Base-by-base conservation (phyloP, 1,140 invertebrate genomes). In the Drosophila ananassae region DNA sequence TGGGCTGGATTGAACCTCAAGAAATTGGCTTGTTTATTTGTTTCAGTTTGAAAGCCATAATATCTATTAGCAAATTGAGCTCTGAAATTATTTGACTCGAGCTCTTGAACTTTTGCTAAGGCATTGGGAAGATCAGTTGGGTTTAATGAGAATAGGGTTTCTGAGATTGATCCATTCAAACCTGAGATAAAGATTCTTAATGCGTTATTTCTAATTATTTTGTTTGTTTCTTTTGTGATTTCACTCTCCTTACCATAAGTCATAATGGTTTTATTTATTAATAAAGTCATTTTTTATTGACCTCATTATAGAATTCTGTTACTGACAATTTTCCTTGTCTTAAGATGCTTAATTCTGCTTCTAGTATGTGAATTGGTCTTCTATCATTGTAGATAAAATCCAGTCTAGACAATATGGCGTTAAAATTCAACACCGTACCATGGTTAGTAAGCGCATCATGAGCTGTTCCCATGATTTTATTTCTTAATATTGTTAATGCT, bases 231-330 rank as follows among this genome's bases (percentile, higher is more conserved):
- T 5, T 50, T 50, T 3, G 48, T 50, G 6, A 50, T 50, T 28
- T n/a, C 47, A 5, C 47, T 50, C 12, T 30, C 47, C 5, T 48
- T 48, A 24, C 24, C 47, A 22, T 48, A 22, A 21, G 34, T 8
- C 34, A 37, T 37, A 7, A 37, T 37, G 5, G 34, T 37, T 37
- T 17, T 17, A 5, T 41, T 48, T 51, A 51, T 32, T 32, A 51
- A 10, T 52, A 34, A 52, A 17, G 50, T 52, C 8, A 32, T 54
- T 39, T 54, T 54, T 54, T 54, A 39, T 54, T 54, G 17, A 53
- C 51, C 37, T 17, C 17, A 17, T 17, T 17, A 17, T 17, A 17
- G 1, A 17, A 17, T 17, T 17, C 17, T 17, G 17, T 17, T 9
- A 17, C 17, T 17, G 17, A 17, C 1, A 17, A 17, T 17, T 17